phyloP scores from a whole-genome alignment of 2,797 vertebrate species.

The Pangasius sanitwongsei region DNA sequence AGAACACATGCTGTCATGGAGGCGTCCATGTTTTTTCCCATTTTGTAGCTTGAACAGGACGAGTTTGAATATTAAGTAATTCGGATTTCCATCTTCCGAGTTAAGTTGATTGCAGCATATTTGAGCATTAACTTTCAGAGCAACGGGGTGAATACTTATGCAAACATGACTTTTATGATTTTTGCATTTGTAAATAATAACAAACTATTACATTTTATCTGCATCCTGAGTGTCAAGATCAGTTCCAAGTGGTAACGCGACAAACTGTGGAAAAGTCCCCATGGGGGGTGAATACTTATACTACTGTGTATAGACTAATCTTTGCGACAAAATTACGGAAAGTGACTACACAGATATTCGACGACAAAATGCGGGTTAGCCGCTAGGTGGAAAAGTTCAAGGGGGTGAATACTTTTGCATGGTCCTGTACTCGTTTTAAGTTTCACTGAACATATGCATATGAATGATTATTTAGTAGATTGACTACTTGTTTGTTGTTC shows the following conservation, averaged over 20 bases:
- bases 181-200: neutral
- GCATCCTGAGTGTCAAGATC: neutral
- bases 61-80: neutral
- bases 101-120: neutral
- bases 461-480: neutral
- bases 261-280: neutral
- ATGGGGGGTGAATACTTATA: neutral
- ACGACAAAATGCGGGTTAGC: neutral
- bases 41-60: neutral
- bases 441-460: neutral
- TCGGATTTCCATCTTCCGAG: neutral
- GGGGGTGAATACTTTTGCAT: neutral
- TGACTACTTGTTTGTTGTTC: slow-evolving; percentile 11
- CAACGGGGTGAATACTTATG: neutral
- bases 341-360: neutral
- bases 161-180: neutral
- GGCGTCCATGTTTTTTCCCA: neutral
- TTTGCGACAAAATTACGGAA: neutral
- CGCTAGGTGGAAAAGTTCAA: neutral
- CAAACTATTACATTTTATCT: neutral
- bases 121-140: neutral
- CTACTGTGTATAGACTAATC: neutral
- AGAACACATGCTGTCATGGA: neutral
- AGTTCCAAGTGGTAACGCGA: neutral
- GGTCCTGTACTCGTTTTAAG: neutral